Evolutionary conservation across 2,797 vertebrate genomes (phyloP), one percentile per base, ranked within the genome.

Genomic region (Poliocrania exsul): DNA sequence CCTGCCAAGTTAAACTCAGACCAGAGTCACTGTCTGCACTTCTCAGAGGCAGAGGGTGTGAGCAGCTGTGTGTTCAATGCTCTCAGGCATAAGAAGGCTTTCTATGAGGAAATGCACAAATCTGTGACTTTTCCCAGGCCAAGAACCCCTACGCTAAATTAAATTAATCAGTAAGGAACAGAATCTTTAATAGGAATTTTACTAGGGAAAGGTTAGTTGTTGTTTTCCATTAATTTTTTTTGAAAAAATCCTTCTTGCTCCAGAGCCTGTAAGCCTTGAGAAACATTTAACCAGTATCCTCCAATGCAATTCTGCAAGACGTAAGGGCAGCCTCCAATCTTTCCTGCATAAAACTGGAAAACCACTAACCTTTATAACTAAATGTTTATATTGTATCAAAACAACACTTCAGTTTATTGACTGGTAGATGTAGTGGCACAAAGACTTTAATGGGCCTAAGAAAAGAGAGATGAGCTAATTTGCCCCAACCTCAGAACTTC

Each of bases 381-480:
- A 44, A 73, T 58, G 35, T 28, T 83, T 73, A 6, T 29, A 58
- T 60, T 38, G 60, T 4, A 62, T 5, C 54, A n/a, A 90, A 84
- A 73, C 7, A 82, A 61, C 17, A 53, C 28, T 85, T 81, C 47
- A 13, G 40, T 81, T 90, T 87, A 80, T 50, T 85, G 81, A 50
- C 65, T 42, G 16, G 33, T 33, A 73, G 33, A 70, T 47, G 60
- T 1, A 79, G 25, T 17, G 26, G 47, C 84, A 82, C 35, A 60
- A 74, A 86, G 54, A 50, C 25, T 51, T 81, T n/a, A 61, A 86
- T 6, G 56, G 9, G 35, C 6, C 33, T 26, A 49, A 82, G 16
- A 58, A 84, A 81, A 92, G 29, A 75, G 61, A 81, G 44, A 74
- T 54, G 16, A 85, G 19, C 21, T 46, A 54, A 81, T 77, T 91